Conservation (phyloP, 2,888 invertebrate genomes). For the Lochmaea capreae region DNA sequence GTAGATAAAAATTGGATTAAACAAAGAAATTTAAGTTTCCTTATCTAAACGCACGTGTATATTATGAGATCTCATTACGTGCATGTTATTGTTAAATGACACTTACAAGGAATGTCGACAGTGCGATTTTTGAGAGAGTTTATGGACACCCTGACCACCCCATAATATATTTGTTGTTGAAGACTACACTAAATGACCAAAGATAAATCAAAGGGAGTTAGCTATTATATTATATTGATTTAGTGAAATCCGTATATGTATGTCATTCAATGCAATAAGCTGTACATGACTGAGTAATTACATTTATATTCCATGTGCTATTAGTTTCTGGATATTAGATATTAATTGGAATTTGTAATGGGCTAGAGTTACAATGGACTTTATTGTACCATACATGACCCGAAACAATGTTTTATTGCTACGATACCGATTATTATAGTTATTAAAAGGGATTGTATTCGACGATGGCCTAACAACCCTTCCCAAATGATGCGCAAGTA, state of each 20-base stretch:
- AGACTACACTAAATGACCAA: neutral
- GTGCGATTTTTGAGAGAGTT: too few species aligned
- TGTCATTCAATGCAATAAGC: slow-evolving; percentile 10
- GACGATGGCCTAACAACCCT: neutral
- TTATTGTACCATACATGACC: neutral
- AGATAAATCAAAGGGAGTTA: neutral
- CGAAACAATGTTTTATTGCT: neutral
- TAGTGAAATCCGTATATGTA: neutral
- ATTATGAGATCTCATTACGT: too few species aligned
- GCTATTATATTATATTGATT: neutral
- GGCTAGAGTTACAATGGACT: slow-evolving; percentile 15
- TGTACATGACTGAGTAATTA: slow-evolving; percentile 15
- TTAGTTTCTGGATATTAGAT: slow-evolving; percentile 27
- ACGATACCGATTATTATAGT: neutral
- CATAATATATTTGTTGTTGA: neutral
- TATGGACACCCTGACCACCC: neutral
- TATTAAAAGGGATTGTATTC: neutral
- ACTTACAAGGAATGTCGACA: too few species aligned
- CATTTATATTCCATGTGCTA: slow-evolving; percentile 28
- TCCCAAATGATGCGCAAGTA: neutral
- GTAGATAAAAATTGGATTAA: too few species aligned
- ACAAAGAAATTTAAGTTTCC: too few species aligned
- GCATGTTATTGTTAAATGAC: too few species aligned
- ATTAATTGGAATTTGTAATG: slow-evolving; percentile 31
- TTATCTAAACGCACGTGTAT: too few species aligned